phyloP scores from a whole-genome alignment of 2,888 invertebrate species.

The Aplocera efformata region DNA sequence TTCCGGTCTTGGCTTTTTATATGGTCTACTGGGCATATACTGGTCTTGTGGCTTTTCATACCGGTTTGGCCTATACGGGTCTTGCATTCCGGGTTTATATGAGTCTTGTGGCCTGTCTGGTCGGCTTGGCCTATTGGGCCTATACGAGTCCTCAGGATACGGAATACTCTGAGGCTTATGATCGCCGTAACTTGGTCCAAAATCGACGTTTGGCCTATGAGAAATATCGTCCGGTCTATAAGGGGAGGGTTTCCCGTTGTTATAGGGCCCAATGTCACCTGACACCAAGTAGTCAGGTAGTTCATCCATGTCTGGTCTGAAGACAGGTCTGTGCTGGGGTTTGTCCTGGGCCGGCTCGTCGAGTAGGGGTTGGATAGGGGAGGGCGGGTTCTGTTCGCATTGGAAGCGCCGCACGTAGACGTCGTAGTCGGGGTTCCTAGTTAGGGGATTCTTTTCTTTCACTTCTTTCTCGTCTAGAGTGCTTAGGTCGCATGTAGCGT shows the following conservation, averaged over 20 bases:
- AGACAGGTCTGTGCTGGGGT: constrained; percentile 57
- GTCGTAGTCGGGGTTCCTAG: constrained; percentile 65
- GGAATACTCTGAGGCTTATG: constrained; percentile 59
- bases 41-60: constrained; percentile 12
- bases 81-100: constrained; percentile 2
- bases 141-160: constrained; percentile 36
- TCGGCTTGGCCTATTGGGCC: not conserved
- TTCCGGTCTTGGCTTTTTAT: constrained; percentile 18
- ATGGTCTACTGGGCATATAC: constrained; percentile 13
- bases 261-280: constrained; percentile 36
- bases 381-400: constrained; percentile 66
- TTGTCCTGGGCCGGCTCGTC: constrained; percentile 45
- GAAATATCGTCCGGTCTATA: constrained; percentile 61
- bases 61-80: constrained; percentile 12
- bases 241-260: constrained; percentile 38
- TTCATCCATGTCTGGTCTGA: constrained; percentile 58
- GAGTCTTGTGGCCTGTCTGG: constrained; percentile 14
- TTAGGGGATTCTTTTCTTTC: constrained; percentile 51
- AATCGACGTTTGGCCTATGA: constrained; percentile 50
- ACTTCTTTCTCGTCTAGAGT: constrained; percentile 56
- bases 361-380: constrained; percentile 52
- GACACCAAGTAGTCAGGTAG: constrained; percentile 48
- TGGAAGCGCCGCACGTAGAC: constrained; percentile 56
- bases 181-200: constrained; percentile 57
- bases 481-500: constrained; percentile 68